Conservation (phyloP, 2,113 vertebrate species). For the Speoplatyrhinus poulsoni region DNA sequence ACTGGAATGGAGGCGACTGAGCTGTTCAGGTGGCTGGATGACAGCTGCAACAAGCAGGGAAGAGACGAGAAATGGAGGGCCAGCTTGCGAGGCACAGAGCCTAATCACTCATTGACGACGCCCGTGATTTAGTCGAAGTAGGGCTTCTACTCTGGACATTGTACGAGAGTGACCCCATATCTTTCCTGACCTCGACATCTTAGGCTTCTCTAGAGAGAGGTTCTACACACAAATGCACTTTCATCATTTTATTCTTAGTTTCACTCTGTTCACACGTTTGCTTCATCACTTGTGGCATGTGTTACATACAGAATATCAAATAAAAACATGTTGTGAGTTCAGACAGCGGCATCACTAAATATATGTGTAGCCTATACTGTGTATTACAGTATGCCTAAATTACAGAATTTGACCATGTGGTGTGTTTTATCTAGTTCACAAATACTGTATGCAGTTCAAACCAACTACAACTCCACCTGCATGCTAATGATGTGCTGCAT, state of each 20-base stretch:
- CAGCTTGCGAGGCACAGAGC: not conserved
- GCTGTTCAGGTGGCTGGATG: constrained; percentile 63
- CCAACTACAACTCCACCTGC: constrained; percentile 53
- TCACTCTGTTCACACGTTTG: not conserved
- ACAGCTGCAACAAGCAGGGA: constrained; percentile 50
- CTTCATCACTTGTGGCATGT: not conserved
- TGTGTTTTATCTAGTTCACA: not conserved
- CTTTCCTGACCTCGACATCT: constrained; percentile 80
- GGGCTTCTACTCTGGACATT: constrained; percentile 85
- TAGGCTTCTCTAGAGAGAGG: constrained; percentile 82
- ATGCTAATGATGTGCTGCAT: constrained; percentile 74
- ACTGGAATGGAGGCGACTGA: constrained; percentile 88
- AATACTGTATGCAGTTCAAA: too few relatives aligned
- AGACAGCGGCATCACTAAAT: too few relatives aligned
- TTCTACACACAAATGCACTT: constrained; percentile 52
- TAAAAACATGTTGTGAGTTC: too few relatives aligned
- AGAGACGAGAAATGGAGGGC: not conserved
- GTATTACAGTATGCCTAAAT: not conserved
- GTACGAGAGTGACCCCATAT: constrained; percentile 88
- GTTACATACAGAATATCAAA: not conserved
- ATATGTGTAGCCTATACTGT: too few relatives aligned
- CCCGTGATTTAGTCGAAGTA: constrained; percentile 24
- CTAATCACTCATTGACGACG: too few relatives aligned
- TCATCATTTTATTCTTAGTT: not conserved
- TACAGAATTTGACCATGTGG: not conserved